Evolutionary conservation across 2,888 invertebrate genomes (phyloP), one percentile per base, ranked within the genome.

Genomic region (Idaea biselata): DNA sequence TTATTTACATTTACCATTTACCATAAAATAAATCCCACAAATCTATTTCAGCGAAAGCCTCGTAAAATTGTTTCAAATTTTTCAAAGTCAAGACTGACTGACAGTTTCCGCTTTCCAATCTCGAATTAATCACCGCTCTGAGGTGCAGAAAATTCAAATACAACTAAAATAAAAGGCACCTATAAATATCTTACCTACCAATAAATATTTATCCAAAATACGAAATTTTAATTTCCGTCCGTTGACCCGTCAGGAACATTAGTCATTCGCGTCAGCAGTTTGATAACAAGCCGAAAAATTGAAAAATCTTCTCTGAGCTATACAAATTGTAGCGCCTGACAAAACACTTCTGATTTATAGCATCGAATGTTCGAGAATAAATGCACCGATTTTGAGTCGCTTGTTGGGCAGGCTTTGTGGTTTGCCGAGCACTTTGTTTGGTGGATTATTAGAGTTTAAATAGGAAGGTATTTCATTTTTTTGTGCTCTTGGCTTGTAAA

Each of bases 281-380:
- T 63, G 63, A 64, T 62, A 63, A 65, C 62, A 65, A 67, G 66
- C 58, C 59, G 63, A 68, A 74, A 79, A 73, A 78, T 76, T 73
- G 71, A 72, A 73, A 80, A 79, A 76, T 76, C 75, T 76, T 75
- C 73, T 72, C 69, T 68, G 67, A 65, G 72, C 77, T 74, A 77
- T 81, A 85, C 83, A 82, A 82, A 83, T 82, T 81, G 79, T 81
- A 79, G 77, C 80, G 82, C 82, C 80, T 85, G 86, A 86, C 83
- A 85, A 85, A 82, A 78, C 71, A 70, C 64, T 69, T 63, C 66
- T 84, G 86, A 86, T 87, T 86, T 86, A 86, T 85, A 70, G 58
- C 73, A 71, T 71, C 72, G 75, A 79, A 77, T 81, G 75, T 79
- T 79, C 81, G 78, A 71, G 73, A 71, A 80, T 82, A 81, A 80